phyloP scores from a whole-genome alignment of 53 echinoderm and acorn worm genomes.

The Holothuria leucospilota region DNA sequence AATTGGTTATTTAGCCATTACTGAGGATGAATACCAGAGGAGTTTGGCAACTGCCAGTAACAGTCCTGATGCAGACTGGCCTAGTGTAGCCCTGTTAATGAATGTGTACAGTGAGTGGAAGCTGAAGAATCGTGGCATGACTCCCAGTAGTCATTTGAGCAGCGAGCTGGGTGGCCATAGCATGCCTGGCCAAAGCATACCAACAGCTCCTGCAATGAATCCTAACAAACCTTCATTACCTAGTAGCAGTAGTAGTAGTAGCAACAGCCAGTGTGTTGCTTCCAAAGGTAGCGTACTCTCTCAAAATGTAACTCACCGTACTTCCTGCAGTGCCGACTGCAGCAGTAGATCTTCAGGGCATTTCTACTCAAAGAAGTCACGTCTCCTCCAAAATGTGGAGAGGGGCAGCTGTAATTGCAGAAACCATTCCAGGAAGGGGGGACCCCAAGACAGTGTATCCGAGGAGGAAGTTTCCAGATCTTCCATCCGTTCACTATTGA shows the following conservation, averaged over 20 bases:
- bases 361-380: slow-evolving; percentile 41
- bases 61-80: slow-evolving; percentile 43
- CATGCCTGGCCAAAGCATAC: neutral
- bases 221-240: slow-evolving; percentile 1
- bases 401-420: slow-evolving; percentile 41
- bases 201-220: neutral
- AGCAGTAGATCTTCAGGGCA: slow-evolving; percentile 38
- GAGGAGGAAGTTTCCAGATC: slow-evolving; percentile 24
- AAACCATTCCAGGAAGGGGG: slow-evolving; percentile 35
- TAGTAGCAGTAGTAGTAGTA: neutral
- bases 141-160: neutral
- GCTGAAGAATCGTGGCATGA: slow-evolving; percentile 29
- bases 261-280: neutral
- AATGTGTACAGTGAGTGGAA: slow-evolving; percentile 50
- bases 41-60: slow-evolving; percentile 28
- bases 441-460: neutral
- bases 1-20: slow-evolving; percentile 41
- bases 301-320: neutral
- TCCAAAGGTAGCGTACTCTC: neutral
- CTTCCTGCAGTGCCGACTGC: slow-evolving; percentile 24
- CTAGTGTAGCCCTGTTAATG: slow-evolving; percentile 43
- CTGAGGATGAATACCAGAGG: slow-evolving; percentile 46
- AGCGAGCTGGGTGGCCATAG: slow-evolving; percentile 21
- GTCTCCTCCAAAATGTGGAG: slow-evolving; percentile 49
- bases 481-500: slow-evolving; percentile 31